Percentiles rank a stretch among this genome's conserved stretches.
Conservation (phyloP, 2,888 invertebrate genomes). For the Hydropsyche betteni region DNA sequence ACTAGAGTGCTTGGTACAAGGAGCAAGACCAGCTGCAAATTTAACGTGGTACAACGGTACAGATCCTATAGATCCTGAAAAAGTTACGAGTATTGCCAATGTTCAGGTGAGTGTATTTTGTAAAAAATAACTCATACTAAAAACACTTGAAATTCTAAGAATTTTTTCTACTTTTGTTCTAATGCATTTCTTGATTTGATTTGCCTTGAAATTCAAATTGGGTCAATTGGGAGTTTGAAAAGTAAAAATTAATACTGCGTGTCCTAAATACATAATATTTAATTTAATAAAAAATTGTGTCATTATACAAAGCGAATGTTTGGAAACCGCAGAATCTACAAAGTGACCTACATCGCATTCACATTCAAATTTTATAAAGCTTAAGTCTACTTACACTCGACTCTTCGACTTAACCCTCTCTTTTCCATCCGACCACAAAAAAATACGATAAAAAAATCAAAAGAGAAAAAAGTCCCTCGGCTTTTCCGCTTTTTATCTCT, state of each 20-base stretch:
- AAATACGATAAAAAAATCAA: too few species aligned
- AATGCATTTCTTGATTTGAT: too few species aligned
- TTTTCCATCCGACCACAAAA: not conserved
- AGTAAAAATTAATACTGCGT: too few species aligned
- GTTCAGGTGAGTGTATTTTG: slow-evolving; percentile 42
- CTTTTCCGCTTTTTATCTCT: slow-evolving; percentile 26
- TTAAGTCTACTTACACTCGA: slow-evolving; percentile 13
- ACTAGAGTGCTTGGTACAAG: slow-evolving; percentile 79
- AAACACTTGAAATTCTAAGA: not conserved
- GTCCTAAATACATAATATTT: too few species aligned
- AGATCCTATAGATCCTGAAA: slow-evolving; percentile 53
- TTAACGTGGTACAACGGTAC: slow-evolving; percentile 88
- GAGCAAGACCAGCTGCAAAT: slow-evolving; percentile 84
- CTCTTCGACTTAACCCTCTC: not conserved
- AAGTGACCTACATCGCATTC: not conserved
- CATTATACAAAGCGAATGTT: too few species aligned
- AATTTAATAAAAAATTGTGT: too few species aligned
- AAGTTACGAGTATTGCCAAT: slow-evolving; percentile 36
- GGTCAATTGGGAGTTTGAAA: too few species aligned
- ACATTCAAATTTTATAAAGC: not conserved
- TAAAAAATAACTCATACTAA: not conserved
- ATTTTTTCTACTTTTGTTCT: too few species aligned
- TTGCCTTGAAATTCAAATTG: too few species aligned
- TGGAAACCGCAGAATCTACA: too few species aligned
- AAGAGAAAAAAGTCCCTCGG: too few species aligned